These are phyloP conservation scores for Diprion similis DNA, from an alignment of 1,140 invertebrate species.

Conservation along the genomic window DNA sequence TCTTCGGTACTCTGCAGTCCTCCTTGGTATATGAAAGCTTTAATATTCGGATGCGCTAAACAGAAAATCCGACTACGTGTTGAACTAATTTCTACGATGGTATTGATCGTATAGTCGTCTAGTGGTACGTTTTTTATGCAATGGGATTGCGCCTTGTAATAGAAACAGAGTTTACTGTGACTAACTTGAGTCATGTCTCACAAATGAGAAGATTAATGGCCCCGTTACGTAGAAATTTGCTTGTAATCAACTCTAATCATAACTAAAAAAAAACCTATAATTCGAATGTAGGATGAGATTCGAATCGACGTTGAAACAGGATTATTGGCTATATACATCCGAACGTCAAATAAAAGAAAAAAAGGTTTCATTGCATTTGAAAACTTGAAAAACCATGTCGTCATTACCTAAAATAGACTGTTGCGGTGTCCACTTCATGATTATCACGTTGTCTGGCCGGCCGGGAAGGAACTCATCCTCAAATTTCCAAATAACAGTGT, in stretches of 20 bases:
- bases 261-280: too few relatives aligned
- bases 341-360: neutral
- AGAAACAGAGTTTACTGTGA: too few relatives aligned
- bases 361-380: neutral
- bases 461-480: slow-evolving; percentile 15
- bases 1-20: slow-evolving; percentile 68
- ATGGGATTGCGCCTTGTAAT: too few relatives aligned
- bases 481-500: slow-evolving; percentile 48
- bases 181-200: too few relatives aligned
- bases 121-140: too few relatives aligned
- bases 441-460: slow-evolving; percentile 46
- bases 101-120: too few relatives aligned
- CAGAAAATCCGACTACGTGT: neutral
- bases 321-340: neutral
- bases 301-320: slow-evolving; percentile 59
- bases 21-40: slow-evolving; percentile 68
- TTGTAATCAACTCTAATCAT: too few relatives aligned
- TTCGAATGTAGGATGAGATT: slow-evolving; percentile 28
- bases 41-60: slow-evolving; percentile 60
- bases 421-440: slow-evolving; percentile 55
- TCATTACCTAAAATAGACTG: slow-evolving; percentile 44
- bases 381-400: too few relatives aligned
- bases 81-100: too few relatives aligned
- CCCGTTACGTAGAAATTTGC: too few relatives aligned
- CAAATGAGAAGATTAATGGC: too few relatives aligned